These are phyloP conservation scores for Aphelocoma coerulescens DNA, from an alignment of 2,113 vertebrate species.

Conservation along the genomic window DNA sequence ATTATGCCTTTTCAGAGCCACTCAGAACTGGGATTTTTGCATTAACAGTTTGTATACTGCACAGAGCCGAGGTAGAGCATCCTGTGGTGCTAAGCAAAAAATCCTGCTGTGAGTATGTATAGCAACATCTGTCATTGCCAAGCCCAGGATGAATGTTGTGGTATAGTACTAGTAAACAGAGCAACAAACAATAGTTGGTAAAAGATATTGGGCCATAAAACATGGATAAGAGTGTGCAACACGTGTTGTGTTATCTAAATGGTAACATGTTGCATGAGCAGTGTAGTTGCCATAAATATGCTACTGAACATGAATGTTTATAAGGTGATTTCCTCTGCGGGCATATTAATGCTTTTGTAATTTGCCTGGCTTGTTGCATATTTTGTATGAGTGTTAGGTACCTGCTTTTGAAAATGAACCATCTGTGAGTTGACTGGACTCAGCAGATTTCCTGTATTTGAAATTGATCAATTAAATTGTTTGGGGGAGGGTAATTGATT, in stretches of 20 bases:
- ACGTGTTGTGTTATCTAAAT: not conserved
- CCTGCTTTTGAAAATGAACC: not conserved
- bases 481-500: slow-evolving; percentile 67
- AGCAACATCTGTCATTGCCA: not conserved
- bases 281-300: not conserved
- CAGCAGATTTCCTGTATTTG: slow-evolving; percentile 67
- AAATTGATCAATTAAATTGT: slow-evolving; percentile 76
- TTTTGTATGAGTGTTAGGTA: not conserved
- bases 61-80: not conserved
- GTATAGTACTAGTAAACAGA: not conserved
- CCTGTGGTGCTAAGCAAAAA: not conserved
- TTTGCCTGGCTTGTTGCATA: not conserved
- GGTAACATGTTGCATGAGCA: not conserved
- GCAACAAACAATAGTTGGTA: not conserved
- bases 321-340: not conserved
- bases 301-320: not conserved
- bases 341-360: not conserved
- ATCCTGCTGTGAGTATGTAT: not conserved
- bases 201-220: not conserved
- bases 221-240: not conserved
- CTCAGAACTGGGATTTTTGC: not conserved
- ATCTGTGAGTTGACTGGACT: not conserved
- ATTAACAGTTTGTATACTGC: not conserved
- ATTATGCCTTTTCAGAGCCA: not conserved
- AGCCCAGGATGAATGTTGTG: not conserved